Evolutionary conservation across 2,113 vertebrate species (phyloP).

Genomic region (Lepisosteus osseus): DNA sequence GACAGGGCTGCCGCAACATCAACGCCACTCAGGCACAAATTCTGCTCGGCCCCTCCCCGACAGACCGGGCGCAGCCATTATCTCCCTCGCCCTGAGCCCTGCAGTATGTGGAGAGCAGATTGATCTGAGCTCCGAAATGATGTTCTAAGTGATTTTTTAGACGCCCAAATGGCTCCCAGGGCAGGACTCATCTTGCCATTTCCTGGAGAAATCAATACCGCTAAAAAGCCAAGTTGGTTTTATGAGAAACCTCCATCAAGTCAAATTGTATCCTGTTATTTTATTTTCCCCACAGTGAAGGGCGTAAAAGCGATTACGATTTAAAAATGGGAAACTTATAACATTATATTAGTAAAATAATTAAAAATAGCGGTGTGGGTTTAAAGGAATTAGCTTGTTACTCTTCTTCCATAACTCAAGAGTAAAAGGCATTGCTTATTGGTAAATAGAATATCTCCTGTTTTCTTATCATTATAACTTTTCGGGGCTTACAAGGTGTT

Average conservation of each 20-base stretch:
- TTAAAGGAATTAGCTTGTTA: no score
- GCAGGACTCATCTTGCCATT: constrained; percentile 67
- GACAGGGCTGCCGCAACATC: constrained; percentile 12
- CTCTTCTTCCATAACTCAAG: no score
- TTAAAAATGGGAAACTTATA: not conserved
- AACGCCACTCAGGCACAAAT: constrained; percentile 3
- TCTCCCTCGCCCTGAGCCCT: constrained; percentile 45
- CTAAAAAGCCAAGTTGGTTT: constrained; percentile 60
- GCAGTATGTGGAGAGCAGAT: constrained; percentile 54
- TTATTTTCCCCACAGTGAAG: constrained; percentile 15
- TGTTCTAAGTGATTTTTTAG: constrained; percentile 77
- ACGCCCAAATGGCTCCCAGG: constrained; percentile 76
- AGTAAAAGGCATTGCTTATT: no score
- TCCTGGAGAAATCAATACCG: constrained; percentile 76
- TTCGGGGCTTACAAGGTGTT: no score
- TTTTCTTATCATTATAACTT: no score
- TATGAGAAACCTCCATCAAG: constrained; percentile 28
- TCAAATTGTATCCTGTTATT: constrained; percentile 11
- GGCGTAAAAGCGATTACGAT: not conserved
- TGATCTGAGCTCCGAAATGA: constrained; percentile 65
- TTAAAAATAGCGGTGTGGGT: no score
- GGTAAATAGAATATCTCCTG: no score
- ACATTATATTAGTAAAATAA: no score
- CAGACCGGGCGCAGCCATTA: constrained; percentile 51
- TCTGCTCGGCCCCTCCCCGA: constrained; percentile 53